Conservation (phyloP, 2,113 vertebrate genomes). For the Engraulis encrasicolus region DNA sequence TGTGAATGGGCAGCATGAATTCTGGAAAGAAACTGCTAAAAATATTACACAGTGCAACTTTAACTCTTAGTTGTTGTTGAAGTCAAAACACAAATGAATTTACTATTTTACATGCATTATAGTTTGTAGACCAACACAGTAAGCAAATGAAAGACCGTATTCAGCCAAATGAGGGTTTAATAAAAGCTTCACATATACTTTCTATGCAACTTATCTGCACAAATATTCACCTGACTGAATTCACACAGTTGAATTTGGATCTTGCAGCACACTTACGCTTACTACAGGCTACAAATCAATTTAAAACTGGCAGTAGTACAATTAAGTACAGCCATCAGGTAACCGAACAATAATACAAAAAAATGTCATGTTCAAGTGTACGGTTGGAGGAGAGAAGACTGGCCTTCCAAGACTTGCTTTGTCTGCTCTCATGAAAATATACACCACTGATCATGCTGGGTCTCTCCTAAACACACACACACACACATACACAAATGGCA, state of each 20-base stretch:
- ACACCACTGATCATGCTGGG: not conserved
- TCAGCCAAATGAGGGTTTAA: constrained; percentile 45
- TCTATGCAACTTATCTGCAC: constrained; percentile 12
- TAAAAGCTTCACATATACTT: constrained; percentile 48
- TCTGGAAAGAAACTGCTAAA: no score
- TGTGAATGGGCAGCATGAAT: no score
- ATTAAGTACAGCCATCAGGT: not conserved
- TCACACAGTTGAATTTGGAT: not conserved
- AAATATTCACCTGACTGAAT: not conserved
- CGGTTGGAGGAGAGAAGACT: not conserved
- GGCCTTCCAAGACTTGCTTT: not conserved
- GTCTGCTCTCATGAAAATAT: not conserved
- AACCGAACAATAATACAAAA: constrained; percentile 39
- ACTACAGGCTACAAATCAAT: constrained; percentile 26
- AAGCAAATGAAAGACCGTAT: not conserved
- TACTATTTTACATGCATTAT: not conserved
- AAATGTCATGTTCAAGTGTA: not conserved
- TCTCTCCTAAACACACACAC: not conserved
- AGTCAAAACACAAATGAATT: no score
- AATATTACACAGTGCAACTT: no score
- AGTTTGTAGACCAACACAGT: not conserved
- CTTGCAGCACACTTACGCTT: not conserved
- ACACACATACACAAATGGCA: not conserved
- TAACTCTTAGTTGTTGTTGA: no score
- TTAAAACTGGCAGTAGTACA: constrained; percentile 34